Evolutionary conservation across 2,888 invertebrate genomes (phyloP), one percentile per base, ranked within the genome.

Genomic region (Pharmacophagus antenor): DNA sequence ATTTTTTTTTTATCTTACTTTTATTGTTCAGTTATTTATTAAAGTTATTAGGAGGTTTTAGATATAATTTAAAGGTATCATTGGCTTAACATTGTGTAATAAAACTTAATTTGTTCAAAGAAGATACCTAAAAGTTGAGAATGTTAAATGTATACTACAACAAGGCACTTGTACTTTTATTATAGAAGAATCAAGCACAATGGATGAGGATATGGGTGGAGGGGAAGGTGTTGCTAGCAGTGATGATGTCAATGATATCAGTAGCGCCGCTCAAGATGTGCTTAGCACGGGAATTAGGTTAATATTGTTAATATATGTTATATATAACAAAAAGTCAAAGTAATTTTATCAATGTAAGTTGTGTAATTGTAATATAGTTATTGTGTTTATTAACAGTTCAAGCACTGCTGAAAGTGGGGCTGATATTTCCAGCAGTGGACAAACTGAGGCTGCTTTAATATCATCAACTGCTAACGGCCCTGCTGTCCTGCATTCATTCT

Each of bases 211-310:
- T 61, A 84, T 90, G 84, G 89, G 88, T 2, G 89, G 87, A 10
- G 88, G 88, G 0, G 89, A 89, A 63, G 91, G 90, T 2, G 91
- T 91, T 0, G 91, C 91, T 3, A 91, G 91, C 71, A 91, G 91
- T 63, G 91, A 91, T 63, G 91, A 91, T 67, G 88, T 91, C 4
- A 88, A 90, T 59, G 91, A 90, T 56, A 90, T 91, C 50, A 90
- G 89, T 65, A 91, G 90, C 66, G 91, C 89, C 0, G 87, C 90
- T 0, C 85, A 85, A 56, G 89, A 89, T 27, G 74, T 79, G 0
- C 79, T 84, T 54, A 85, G 84, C 63, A 85, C 90, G 51, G 91
- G 85, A 5, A 91, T 91, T 51, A 89, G 89, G 89, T 88, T 71
- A 58, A 49, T 55, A 47, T 27, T 44, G 1, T n/a, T 8, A 21